Conservation (phyloP, 2,888 invertebrate genomes). For the Tenthredo scrophulariae region DNA sequence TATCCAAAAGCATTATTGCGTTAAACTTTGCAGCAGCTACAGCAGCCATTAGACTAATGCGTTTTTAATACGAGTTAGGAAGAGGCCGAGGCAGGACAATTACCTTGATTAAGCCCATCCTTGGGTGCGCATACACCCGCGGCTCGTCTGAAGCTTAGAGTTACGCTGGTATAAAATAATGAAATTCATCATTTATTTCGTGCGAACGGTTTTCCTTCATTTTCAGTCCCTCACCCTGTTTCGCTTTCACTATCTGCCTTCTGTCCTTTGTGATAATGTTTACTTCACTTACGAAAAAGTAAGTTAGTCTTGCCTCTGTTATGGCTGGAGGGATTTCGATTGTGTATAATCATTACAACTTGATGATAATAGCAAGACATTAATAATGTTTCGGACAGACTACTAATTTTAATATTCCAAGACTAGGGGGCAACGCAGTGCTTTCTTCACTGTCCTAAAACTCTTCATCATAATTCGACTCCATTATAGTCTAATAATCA, state of each 20-base stretch:
- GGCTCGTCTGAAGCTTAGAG: conserved; percentile 57
- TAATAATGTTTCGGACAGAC: not conserved
- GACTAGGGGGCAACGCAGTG: not conserved
- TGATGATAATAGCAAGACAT: not conserved
- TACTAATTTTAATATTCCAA: not conserved
- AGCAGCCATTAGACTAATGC: conserved; percentile 61
- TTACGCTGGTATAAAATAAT: conserved; percentile 39
- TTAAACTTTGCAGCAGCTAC: conserved; percentile 40
- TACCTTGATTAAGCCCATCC: conserved; percentile 62
- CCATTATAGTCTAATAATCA: not conserved
- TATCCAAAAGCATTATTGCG: conserved; percentile 31
- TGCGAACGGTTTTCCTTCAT: conserved; percentile 50
- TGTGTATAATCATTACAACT: not conserved
- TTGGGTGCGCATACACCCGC: conserved; percentile 38
- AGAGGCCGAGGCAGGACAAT: conserved; percentile 57
- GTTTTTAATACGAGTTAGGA: conserved; percentile 60
- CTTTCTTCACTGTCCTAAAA: not conserved
- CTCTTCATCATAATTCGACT: not conserved
- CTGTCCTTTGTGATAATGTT: not conserved
- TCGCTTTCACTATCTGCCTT: conserved; percentile 6
- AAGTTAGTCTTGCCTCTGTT: not conserved
- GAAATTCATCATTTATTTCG: conserved; percentile 54
- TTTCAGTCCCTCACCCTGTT: conserved; percentile 11
- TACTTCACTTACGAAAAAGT: not conserved
- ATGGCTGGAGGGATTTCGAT: not conserved